Percentiles rank a stretch among this genome's conserved stretches.
Evolutionary conservation across 1,140 invertebrate species (phyloP).

Genomic region (Phymastichus coffea): DNA sequence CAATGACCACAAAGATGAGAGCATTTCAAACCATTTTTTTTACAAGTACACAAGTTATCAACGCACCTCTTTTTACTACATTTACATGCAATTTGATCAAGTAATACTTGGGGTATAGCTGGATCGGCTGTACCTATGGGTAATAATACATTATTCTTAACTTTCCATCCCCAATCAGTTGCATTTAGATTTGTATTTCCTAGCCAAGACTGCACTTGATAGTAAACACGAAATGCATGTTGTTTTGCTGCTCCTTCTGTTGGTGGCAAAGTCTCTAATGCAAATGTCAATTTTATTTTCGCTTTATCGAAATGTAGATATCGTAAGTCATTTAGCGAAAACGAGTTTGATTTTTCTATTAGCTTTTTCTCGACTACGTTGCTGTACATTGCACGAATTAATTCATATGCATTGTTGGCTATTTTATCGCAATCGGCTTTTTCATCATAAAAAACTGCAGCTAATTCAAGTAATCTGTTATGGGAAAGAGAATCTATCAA

Average conservation of each 20-base stretch:
- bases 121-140: no score
- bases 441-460: not conserved
- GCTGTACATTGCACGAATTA: constrained; percentile 3
- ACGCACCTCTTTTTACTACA: no score
- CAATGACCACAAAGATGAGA: no score
- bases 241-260: not conserved
- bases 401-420: not conserved
- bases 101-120: no score
- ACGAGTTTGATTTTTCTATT: not conserved
- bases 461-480: not conserved
- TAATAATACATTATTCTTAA: no score
- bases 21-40: no score
- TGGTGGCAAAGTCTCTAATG: not conserved
- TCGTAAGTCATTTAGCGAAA: not conserved
- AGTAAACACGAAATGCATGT: not conserved
- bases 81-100: no score
- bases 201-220: not conserved
- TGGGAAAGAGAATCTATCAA: not conserved
- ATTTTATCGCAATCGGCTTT: constrained; percentile 2
- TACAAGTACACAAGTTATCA: no score
- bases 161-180: not conserved
- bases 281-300: not conserved
- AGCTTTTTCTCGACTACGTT: constrained; percentile 8
- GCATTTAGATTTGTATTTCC: not conserved
- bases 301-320: not conserved